phyloP scores from a whole-genome alignment of 2,888 invertebrate species.

The Conops quadrifasciatus region DNA sequence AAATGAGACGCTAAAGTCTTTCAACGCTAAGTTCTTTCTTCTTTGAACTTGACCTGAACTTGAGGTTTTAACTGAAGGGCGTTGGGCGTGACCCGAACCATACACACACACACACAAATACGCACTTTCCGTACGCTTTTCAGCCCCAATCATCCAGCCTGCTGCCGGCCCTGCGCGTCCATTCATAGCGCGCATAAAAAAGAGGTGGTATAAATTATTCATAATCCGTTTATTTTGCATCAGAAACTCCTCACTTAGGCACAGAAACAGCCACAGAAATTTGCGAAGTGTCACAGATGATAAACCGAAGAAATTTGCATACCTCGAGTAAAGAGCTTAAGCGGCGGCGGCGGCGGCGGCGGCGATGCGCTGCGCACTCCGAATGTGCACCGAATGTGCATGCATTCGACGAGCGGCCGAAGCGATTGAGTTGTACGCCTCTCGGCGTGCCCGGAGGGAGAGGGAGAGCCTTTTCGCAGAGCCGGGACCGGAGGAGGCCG shows the following conservation, averaged over 20 bases:
- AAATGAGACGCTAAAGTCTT: too few relatives aligned
- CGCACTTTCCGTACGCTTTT: too few relatives aligned
- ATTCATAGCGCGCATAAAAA: background rate
- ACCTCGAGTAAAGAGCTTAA: slow-evolving; percentile 7
- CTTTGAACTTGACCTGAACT: background rate
- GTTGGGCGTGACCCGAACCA: too few relatives aligned
- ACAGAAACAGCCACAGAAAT: slow-evolving; percentile 7
- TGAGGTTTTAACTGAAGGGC: too few relatives aligned
- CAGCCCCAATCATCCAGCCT: background rate
- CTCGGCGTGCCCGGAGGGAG: background rate
- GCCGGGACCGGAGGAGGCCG: background rate
- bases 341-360: background rate
- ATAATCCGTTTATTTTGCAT: slow-evolving; percentile 20
- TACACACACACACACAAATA: too few relatives aligned
- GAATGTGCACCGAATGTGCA: background rate
- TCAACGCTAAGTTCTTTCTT: background rate
- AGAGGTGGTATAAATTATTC: slow-evolving; percentile 26
- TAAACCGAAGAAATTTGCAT: slow-evolving; percentile 22
- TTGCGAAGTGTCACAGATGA: slow-evolving; percentile 24
- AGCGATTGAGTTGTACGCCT: background rate
- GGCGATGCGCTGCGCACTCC: too few relatives aligned
- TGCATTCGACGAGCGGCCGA: background rate
- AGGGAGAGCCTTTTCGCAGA: background rate
- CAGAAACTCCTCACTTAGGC: slow-evolving; percentile 1
- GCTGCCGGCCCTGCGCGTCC: background rate